Percentiles rank a stretch among this genome's conserved stretches.
Evolutionary conservation across 2,888 invertebrate species (phyloP).

Genomic region (Watsonalla cultraria): DNA sequence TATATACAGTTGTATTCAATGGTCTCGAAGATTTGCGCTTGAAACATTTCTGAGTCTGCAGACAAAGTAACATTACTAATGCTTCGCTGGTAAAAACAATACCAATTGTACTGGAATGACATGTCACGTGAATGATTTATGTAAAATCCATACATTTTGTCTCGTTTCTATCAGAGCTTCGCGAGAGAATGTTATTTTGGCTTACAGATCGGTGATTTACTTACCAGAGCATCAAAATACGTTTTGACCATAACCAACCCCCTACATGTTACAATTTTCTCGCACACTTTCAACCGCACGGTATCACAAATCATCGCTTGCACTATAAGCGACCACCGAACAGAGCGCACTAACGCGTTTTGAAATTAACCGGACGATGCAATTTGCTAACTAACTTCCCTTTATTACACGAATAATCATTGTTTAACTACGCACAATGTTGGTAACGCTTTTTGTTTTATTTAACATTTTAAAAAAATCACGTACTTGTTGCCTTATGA

Average conservation of each 20-base stretch:
- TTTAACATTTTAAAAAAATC: background rate
- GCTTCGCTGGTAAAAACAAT: too few relatives aligned
- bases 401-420: background rate
- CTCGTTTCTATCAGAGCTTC: too few relatives aligned
- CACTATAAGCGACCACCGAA: slow-evolving; percentile 23
- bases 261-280: slow-evolving; percentile 65
- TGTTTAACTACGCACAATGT: slow-evolving; percentile 7
- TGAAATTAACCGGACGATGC: slow-evolving; percentile 60
- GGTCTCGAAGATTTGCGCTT: too few relatives aligned
- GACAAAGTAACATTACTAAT: too few relatives aligned
- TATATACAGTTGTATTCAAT: too few relatives aligned
- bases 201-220: slow-evolving; percentile 3
- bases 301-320: slow-evolving; percentile 60
- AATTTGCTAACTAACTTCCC: slow-evolving; percentile 36
- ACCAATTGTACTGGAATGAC: too few relatives aligned
- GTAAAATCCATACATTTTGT: too few relatives aligned
- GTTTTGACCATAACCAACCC: slow-evolving; percentile 61
- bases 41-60: too few relatives aligned
- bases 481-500: too few relatives aligned
- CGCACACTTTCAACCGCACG: slow-evolving; percentile 61
- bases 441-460: background rate
- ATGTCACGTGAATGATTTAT: too few relatives aligned
- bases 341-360: slow-evolving; percentile 40
- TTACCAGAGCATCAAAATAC: slow-evolving; percentile 64
- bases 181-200: too few relatives aligned